A percentile compares a stretch with the other conserved stretches of the same genome.
These are phyloP conservation scores for Crematogaster levior DNA, from an alignment of 2,888 invertebrate species.

Conservation along the genomic window DNA sequence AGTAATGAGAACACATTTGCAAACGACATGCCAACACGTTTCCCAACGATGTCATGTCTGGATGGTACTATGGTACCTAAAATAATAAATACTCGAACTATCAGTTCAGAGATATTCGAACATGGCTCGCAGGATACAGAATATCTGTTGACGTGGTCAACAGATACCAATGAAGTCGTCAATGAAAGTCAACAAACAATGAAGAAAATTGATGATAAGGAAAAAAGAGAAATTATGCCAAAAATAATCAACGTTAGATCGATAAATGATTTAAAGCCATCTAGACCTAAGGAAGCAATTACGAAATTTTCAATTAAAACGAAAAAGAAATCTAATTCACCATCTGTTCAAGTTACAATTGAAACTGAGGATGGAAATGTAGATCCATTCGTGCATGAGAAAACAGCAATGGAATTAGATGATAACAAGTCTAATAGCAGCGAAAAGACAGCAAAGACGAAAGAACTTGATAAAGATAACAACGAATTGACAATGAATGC, in stretches of 20 bases:
- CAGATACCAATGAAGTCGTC: not conserved
- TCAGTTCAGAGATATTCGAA: conserved; percentile 77
- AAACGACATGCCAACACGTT: no score
- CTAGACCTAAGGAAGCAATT: not conserved
- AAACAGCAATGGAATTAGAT: not conserved
- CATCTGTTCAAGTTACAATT: not conserved
- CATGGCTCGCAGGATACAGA: conserved; percentile 58
- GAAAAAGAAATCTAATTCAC: not conserved
- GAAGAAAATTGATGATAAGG: not conserved
- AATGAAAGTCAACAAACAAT: not conserved
- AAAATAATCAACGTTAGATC: conserved; percentile 75
- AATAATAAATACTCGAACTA: conserved; percentile 78
- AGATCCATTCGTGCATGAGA: not conserved
- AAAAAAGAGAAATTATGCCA: conserved; percentile 40
- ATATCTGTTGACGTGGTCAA: conserved; percentile 24
- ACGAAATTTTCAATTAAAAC: not conserved
- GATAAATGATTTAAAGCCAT: conserved; percentile 50
- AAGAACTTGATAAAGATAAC: not conserved
- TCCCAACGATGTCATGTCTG: no score
- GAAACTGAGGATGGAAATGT: not conserved
- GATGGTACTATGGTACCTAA: conserved; percentile 71
- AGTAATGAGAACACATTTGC: no score
- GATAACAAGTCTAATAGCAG: not conserved
- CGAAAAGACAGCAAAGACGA: not conserved
- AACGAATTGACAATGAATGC: not conserved